Evolutionary conservation across 2,797 vertebrate species (phyloP).

Genomic region (Vespertilio murinus): DNA sequence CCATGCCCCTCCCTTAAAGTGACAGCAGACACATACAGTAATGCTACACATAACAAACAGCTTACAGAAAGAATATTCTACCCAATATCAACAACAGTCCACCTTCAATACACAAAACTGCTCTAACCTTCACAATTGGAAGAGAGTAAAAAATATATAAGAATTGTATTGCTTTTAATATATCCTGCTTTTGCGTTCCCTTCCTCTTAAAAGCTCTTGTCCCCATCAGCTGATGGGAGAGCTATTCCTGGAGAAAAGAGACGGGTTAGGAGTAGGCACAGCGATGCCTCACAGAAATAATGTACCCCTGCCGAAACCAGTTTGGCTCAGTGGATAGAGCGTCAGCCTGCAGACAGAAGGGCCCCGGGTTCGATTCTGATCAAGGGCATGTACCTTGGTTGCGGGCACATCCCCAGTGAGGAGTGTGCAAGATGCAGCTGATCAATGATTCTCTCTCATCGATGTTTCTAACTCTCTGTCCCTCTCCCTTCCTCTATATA

Average conservation of each 20-base stretch:
- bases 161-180: not conserved
- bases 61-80: not conserved
- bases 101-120: not conserved
- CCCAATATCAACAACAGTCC: not conserved
- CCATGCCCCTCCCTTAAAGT: not conserved
- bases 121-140: not conserved
- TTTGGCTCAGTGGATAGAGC: too few species aligned
- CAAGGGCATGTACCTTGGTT: too few species aligned
- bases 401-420: too few species aligned
- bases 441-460: too few species aligned
- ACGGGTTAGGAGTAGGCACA: not conserved
- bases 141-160: not conserved
- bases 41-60: not conserved
- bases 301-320: too few species aligned
- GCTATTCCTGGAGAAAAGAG: not conserved
- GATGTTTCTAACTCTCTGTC: too few species aligned
- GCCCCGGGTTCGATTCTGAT: too few species aligned
- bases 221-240: not conserved
- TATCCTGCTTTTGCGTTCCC: not conserved
- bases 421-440: too few species aligned
- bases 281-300: slow-evolving; percentile 4
- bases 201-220: not conserved
- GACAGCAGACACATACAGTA: not conserved
- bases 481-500: too few species aligned
- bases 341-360: too few species aligned